phyloP scores from a whole-genome alignment of 2,888 invertebrate species.

The Poecilobothrus nobilitatus region DNA sequence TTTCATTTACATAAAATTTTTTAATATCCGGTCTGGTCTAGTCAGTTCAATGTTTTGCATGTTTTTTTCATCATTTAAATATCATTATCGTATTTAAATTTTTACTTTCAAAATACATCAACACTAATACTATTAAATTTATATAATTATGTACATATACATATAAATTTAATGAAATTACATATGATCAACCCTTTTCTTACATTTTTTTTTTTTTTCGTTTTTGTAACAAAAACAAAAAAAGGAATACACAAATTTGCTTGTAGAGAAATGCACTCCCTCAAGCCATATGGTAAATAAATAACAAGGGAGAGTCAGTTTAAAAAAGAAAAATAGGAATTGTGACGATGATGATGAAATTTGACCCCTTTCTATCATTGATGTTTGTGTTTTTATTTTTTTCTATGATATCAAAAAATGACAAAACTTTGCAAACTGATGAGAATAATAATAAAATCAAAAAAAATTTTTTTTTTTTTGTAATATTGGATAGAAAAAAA shows the following conservation, averaged over 20 bases:
- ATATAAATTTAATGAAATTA: background rate
- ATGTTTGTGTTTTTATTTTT: no score
- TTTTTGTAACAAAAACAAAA: no score
- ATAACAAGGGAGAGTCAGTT: background rate
- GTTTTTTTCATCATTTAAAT: no score
- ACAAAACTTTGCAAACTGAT: no score
- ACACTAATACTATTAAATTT: background rate
- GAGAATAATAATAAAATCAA: no score
- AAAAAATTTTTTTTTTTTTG: no score
- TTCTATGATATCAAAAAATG: no score
- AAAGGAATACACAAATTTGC: background rate
- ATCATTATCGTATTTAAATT: background rate
- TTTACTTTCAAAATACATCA: background rate
- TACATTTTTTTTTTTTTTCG: no score
- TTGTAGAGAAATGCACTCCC: background rate
- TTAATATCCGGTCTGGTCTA: background rate
- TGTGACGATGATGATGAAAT: background rate
- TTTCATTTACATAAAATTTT: background rate
- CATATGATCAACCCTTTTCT: background rate
- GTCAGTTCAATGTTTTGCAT: no score
- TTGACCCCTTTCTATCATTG: background rate
- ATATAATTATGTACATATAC: background rate
- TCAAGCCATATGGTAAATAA: background rate
- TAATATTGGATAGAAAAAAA: no score
- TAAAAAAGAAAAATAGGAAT: no score